phyloP scores from a whole-genome alignment of 2,888 invertebrate species.

The Xiphydria camelus region DNA sequence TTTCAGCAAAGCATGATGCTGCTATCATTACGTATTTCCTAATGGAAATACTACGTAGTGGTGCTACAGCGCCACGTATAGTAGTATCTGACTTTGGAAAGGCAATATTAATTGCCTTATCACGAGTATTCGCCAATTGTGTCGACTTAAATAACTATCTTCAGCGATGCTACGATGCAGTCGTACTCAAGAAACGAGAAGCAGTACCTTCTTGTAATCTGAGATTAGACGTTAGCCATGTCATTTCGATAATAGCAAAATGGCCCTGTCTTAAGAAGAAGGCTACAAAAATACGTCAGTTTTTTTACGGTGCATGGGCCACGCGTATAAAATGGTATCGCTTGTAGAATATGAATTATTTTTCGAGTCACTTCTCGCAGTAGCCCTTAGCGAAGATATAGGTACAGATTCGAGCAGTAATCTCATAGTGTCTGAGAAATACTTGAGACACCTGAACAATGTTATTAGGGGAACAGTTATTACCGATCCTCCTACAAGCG shows the following conservation, averaged over 20 bases:
- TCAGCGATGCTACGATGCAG: constrained; percentile 13
- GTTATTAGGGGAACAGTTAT: too few relatives aligned
- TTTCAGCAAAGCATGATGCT: constrained; percentile 19
- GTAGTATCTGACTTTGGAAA: constrained; percentile 23
- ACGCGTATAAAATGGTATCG: constrained; percentile 16
- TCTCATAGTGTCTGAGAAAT: constrained; percentile 8
- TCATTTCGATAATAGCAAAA: constrained; percentile 20
- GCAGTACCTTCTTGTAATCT: constrained; percentile 16
- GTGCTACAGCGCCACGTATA: constrained; percentile 12
- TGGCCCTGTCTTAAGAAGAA: constrained; percentile 23
- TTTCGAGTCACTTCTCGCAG: constrained; percentile 17
- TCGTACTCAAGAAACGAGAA: constrained; percentile 2
- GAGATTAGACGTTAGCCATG: constrained; percentile 24
- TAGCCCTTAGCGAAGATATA: constrained; percentile 20
- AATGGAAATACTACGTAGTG: constrained; percentile 12
- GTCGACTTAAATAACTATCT: constrained; percentile 17
- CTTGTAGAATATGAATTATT: constrained; percentile 11
- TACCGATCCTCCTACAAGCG: too few relatives aligned
- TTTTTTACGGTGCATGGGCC: constrained; percentile 19
- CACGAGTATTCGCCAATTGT: constrained; percentile 16
- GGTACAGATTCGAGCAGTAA: constrained; percentile 11
- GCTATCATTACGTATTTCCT: constrained; percentile 20
- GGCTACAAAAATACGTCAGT: constrained; percentile 14
- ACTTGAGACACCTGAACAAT: constrained; percentile 8
- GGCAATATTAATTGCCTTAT: constrained; percentile 19